Base-by-base conservation (phyloP, 2,888 invertebrate species). In the Lottia scabra region DNA sequence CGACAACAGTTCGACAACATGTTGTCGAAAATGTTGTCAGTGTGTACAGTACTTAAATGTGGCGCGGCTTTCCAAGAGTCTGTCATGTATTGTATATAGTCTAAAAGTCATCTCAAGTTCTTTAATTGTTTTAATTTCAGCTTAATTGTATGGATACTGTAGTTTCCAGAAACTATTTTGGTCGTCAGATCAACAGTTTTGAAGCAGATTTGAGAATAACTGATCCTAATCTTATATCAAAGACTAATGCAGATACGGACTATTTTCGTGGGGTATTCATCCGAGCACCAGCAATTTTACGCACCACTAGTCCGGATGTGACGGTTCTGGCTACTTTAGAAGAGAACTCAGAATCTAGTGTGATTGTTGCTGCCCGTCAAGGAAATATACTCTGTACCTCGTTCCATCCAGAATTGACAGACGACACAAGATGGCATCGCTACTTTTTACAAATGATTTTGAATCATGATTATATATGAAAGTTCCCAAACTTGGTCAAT, bases 371-470 rank as follows among this genome's bases (percentile, higher is more conserved):
- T 10, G 83, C 80, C n/a, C 77, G 78, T 69, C 84, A 87, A 71
- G 82, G 77, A 1, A 78, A 81, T 64, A 72, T 85, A 16, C 69
- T 87, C 43, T 80, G 82, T 8, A 85, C 85, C n/a, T 83, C 85
- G 4, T 87, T 87, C 73, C 87, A 87, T 67, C 87, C 87, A 1
- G 87, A 87, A 76, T 76, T 87, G 16, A 85, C 86, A 15, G 83
- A 84, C 12, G 87, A 87, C 46, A 71, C 75, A 8, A 76, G 84
- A 27, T 86, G 84, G 85, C 87, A 87, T 71, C 38, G 73, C 8
- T 84, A 81, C 68, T 86, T 87, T 69, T 72, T 87, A 62, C 66
- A 80, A 66, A 78, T 79, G 78, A 73, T 81, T 63, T 15, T 73
- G 65, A 27, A 46, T 38, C 38, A 10, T 38, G 38, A 10, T 38